Percentiles rank a stretch among this genome's conserved stretches.
Evolutionary conservation across 2,113 vertebrate genomes (phyloP).

Genomic region (Azemiops feae): DNA sequence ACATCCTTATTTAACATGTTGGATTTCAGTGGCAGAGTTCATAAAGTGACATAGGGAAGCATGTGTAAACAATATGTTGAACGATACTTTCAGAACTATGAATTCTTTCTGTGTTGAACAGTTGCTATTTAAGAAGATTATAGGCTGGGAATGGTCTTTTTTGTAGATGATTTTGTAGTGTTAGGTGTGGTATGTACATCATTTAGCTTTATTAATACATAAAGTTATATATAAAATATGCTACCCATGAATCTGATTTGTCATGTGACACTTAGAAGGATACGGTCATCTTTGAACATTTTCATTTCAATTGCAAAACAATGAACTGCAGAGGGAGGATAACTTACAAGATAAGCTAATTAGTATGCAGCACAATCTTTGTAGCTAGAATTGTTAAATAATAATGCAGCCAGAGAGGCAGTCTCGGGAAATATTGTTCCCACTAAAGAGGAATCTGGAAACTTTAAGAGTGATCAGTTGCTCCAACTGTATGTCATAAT

Average conservation of each 20-base stretch:
- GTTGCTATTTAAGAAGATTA: neutral
- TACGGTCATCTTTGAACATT: neutral
- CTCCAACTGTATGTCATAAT: neutral
- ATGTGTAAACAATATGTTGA: neutral
- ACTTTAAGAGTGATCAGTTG: neutral
- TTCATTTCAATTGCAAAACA: neutral
- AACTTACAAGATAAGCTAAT: neutral
- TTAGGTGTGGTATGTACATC: neutral
- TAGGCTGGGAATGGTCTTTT: neutral
- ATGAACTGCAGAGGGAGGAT: neutral
- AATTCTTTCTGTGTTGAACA: neutral
- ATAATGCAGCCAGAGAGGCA: neutral
- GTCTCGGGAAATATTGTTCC: neutral
- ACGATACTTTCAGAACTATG: neutral
- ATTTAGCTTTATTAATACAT: neutral
- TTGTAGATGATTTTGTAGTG: neutral
- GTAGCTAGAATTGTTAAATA: neutral
- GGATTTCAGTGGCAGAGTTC: neutral
- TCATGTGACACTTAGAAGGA: neutral
- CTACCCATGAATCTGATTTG: neutral
- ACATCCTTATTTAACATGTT: neutral
- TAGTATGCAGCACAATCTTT: no score
- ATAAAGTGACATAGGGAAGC: neutral
- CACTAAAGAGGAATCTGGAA: neutral
- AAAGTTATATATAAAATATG: neutral